Conservation (phyloP, 2,113 vertebrate species). For the Rousettus leschenaultii region DNA sequence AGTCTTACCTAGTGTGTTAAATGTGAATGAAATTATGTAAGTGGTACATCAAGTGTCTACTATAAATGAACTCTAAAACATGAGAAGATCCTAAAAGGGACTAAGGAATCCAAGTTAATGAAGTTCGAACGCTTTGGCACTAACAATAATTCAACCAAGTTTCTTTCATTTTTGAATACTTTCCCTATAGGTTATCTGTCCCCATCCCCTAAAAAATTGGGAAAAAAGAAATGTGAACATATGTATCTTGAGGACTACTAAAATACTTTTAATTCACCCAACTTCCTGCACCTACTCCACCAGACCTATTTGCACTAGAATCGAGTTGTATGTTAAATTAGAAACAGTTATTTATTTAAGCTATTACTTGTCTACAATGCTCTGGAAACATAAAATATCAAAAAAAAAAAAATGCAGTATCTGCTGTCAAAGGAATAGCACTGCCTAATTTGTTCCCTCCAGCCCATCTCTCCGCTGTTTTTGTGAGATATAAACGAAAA, state of each 20-base stretch:
- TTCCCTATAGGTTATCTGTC: neutral
- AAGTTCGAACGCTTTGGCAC: neutral
- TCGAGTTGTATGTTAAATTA: neutral
- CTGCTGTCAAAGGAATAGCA: neutral
- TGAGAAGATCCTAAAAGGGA: neutral
- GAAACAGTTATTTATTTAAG: neutral
- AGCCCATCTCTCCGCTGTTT: neutral
- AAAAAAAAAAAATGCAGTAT: neutral
- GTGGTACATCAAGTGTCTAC: neutral
- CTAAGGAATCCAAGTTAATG: neutral
- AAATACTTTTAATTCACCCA: neutral
- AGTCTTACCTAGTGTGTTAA: neutral
- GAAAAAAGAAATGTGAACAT: neutral
- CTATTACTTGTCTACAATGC: neutral
- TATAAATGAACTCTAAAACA: neutral
- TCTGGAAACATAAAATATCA: neutral
- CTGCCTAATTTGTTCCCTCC: neutral
- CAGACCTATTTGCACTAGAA: neutral
- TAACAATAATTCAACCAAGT: neutral
- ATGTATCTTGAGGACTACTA: neutral
- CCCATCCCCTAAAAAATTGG: neutral
- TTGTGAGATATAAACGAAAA: neutral
- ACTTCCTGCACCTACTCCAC: neutral
- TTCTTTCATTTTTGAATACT: neutral
- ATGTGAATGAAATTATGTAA: neutral